Conservation (phyloP, 2,797 vertebrate species). For the Aulostomus chinensis region DNA sequence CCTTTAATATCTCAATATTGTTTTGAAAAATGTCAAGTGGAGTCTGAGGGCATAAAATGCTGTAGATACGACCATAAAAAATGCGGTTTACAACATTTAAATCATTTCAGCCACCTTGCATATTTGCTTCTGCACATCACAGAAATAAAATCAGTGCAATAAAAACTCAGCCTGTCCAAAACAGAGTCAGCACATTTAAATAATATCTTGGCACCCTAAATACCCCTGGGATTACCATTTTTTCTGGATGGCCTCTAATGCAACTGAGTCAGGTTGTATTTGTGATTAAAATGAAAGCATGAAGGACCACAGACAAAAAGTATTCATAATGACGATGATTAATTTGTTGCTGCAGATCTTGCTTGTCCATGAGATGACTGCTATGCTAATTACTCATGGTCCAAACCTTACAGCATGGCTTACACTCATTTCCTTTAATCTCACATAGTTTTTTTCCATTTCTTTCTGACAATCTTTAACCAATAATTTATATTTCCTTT, state of each 20-base stretch:
- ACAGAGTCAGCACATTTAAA: slow-evolving; percentile 31
- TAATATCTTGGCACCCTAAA: slow-evolving; percentile 12
- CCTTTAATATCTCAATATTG: background rate
- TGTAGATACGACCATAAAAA: background rate
- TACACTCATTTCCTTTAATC: too few relatives aligned
- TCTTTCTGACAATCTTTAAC: too few relatives aligned
- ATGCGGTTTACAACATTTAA: background rate
- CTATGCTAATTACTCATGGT: too few relatives aligned
- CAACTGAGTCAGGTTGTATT: background rate
- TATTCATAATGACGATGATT: too few relatives aligned
- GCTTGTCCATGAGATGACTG: too few relatives aligned
- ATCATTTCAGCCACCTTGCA: background rate
- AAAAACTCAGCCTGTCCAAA: background rate
- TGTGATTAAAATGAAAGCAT: background rate
- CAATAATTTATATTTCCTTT: too few relatives aligned
- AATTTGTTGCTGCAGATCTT: too few relatives aligned
- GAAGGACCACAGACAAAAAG: too few relatives aligned
- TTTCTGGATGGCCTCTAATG: slow-evolving; percentile 8
- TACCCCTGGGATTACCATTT: slow-evolving; percentile 1
- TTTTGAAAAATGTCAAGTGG: background rate
- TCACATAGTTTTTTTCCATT: too few relatives aligned
- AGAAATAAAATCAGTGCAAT: background rate
- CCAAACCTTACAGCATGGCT: too few relatives aligned
- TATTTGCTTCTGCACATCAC: background rate
- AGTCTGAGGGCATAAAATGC: background rate